Evolutionary conservation across 2,113 vertebrate species (phyloP), one percentile per base, ranked within the genome.

Genomic region (Oncorhynchus mykiss): DNA sequence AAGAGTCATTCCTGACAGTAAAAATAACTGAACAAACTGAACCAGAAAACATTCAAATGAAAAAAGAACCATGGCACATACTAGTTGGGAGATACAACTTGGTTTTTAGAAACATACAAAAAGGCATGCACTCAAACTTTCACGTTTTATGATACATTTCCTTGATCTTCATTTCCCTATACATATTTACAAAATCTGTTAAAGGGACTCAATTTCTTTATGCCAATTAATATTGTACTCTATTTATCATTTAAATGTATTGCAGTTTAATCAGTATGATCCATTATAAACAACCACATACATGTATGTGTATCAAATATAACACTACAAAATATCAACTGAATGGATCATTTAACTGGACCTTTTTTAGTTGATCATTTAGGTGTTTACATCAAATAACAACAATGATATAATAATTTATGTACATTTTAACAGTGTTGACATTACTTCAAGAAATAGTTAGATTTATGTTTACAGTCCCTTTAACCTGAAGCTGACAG

Each of bases 391-490:
- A 45, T 45, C 89, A 96, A 92, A 93, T 90, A 88, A 86, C 91
- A 82, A 91, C 91, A 90, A 92, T 48, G 93, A 92, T 95, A 92
- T 92, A 89, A 73, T 84, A 91, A 96, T 97, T 98, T 97, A 98
- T 93, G 94, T 90, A 93, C 92, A 94, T 94, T 95, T 97, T 97
- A 97, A 92, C 92, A 93, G 94, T 93, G 89, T 92, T 95, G 85
- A 91, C 92, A 94, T 94, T 94, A 92, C 90, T 93, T 95, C 94
- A 94, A 92, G 93, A 95, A 90, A 93, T 94, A 92, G 93, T 97
- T 96, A 97, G 93, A 95, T 93, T 94, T 95, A 95, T 95, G 96
- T 96, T 97, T 98, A 97, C 96, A 99, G 97, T 99, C 97, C 97
- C 97, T 99, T 99, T 99, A 99, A 99, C 97, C 94, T 94, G 95